phyloP scores from a whole-genome alignment of 2,888 invertebrate genomes.

The Cheilosia vulpina region DNA sequence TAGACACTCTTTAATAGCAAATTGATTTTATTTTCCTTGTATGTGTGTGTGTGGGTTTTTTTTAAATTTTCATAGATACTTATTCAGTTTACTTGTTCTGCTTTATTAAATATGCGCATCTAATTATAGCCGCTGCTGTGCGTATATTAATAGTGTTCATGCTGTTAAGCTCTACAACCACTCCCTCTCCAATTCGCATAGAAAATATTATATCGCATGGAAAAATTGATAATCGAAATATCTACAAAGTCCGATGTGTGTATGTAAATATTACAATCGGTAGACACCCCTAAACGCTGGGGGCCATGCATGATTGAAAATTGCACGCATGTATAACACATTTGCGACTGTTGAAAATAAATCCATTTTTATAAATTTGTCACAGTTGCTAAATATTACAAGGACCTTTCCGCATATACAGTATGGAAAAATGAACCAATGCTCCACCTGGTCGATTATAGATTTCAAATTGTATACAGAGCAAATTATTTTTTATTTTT shows the following conservation, averaged over 20 bases:
- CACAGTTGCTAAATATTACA: too few relatives aligned
- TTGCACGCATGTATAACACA: not conserved
- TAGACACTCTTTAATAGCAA: conserved; percentile 12
- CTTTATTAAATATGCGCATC: conserved; percentile 57
- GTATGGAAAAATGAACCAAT: too few relatives aligned
- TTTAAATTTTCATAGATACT: conserved; percentile 43
- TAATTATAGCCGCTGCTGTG: conserved; percentile 42
- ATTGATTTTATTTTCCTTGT: conserved; percentile 9
- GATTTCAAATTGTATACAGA: too few relatives aligned
- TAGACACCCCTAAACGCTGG: not conserved
- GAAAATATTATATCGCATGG: not conserved
- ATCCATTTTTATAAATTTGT: too few relatives aligned
- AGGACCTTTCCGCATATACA: too few relatives aligned
- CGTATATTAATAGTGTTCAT: conserved; percentile 4
- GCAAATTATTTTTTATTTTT: too few relatives aligned
- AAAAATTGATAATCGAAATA: conserved; percentile 34
- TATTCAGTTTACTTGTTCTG: conserved; percentile 52
- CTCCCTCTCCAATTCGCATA: not conserved
- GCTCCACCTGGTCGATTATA: too few relatives aligned
- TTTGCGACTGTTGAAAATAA: too few relatives aligned
- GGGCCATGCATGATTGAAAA: not conserved
- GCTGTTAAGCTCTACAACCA: not conserved
- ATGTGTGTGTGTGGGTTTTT: not conserved
- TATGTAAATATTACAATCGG: not conserved
- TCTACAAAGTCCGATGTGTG: not conserved